Base-by-base conservation (phyloP, 2,888 invertebrate genomes). In the Agrotis segetum region DNA sequence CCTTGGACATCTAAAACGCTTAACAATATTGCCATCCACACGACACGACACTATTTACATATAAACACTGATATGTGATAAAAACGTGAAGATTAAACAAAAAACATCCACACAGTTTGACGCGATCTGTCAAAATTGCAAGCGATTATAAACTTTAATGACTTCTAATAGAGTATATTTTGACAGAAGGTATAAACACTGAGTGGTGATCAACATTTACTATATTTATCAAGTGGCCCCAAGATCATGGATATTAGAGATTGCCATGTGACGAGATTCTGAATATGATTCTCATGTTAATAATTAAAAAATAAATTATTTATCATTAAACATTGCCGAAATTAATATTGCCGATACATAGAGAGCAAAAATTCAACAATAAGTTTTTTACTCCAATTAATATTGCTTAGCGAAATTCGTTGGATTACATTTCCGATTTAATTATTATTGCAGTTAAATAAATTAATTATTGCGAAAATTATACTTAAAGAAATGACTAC, bases 401-500 rank as follows among this genome's bases (percentile, higher is more conserved):
- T 95, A 95, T 96, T 96, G 95, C 95, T 95, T 94, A 87, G 79
- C 85, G 86, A 92, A 94, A 94, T 94, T 94, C 93, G 93, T 93
- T 93, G 91, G 92, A 87, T 89, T 86, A 85, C 83, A 76, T 67
- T 79, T 74, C 63, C 80, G 75, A 80, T 79, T 77, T 62, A 74
- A 76, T 74, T 74, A 82, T 84, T 88, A 88, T 88, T 88, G 87
- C 85, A 72, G 67, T 82, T 68, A 80, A 85, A 85, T 77, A 70
- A 84, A 86, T 87, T 92, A 91, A 84, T 87, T 93, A 92, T 92
- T 91, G 89, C 91, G 68, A 85, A 87, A 85, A 84, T 61, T 75
- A 83, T 78, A 81, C 69, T 77, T 82, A 79, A 64, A 70, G 62
- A 77, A 84, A 81, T 67, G 75, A 85, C 83, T 87, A 84, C 77